phyloP scores from a whole-genome alignment of 2,888 invertebrate species.

The Leptinotarsa haldemani region DNA sequence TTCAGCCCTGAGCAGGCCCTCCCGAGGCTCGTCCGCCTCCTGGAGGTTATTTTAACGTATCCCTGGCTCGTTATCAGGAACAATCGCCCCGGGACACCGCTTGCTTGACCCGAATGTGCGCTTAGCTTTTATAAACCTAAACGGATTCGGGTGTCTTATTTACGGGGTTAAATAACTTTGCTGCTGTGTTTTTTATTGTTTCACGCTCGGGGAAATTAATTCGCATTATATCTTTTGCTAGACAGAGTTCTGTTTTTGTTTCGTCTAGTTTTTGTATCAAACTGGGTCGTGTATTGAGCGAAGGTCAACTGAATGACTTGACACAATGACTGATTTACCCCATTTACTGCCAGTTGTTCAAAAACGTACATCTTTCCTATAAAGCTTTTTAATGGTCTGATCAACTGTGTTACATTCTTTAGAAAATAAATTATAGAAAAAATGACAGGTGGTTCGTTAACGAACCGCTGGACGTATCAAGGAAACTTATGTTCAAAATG shows the following conservation, averaged over 20 bases:
- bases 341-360: too few relatives aligned
- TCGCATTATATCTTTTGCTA: not conserved
- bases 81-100: conserved; percentile 61
- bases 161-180: conserved; percentile 10
- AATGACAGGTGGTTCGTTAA: too few relatives aligned
- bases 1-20: conserved; percentile 44
- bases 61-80: conserved; percentile 61
- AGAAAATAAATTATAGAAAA: too few relatives aligned
- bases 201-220: not conserved
- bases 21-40: conserved; percentile 57
- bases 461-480: too few relatives aligned
- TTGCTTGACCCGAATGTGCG: conserved; percentile 57
- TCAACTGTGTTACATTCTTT: too few relatives aligned
- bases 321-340: too few relatives aligned
- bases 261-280: not conserved
- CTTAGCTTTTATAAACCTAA: conserved; percentile 50
- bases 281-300: too few relatives aligned
- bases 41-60: conserved; percentile 58
- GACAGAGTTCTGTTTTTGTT: not conserved
- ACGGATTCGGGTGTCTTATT: conserved; percentile 51
- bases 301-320: too few relatives aligned
- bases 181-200: conserved; percentile 15
- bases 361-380: too few relatives aligned
- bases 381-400: too few relatives aligned
- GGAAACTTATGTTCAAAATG: too few relatives aligned